A percentile compares a stretch with the other conserved stretches of the same genome.
These are phyloP conservation scores for Drosophila merina DNA, from an alignment of 2,888 invertebrate genomes.

Conservation along the genomic window DNA sequence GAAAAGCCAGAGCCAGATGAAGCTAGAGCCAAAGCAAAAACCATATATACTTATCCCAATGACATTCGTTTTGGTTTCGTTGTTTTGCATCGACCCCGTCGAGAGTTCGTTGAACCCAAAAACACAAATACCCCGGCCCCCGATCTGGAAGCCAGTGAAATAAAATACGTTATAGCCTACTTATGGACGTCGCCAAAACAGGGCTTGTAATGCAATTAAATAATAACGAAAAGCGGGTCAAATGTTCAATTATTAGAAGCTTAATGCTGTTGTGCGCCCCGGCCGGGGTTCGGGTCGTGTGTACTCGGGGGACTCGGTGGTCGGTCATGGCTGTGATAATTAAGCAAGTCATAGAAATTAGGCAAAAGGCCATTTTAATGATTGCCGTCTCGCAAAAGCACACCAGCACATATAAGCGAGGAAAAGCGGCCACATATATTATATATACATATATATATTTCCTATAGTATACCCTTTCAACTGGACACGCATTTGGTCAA, in stretches of 20 bases:
- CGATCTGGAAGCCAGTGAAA: conserved; percentile 8
- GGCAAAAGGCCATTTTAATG: conserved; percentile 79
- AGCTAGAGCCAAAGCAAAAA: conserved; percentile 16
- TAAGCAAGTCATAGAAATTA: conserved; percentile 80
- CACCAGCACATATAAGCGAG: conserved; percentile 24
- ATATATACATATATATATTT: not conserved
- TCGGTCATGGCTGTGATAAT: conserved; percentile 67
- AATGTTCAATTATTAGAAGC: conserved; percentile 79
- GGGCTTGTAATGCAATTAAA: conserved; percentile 66
- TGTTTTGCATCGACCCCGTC: conserved; percentile 14
- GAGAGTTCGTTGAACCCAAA: conserved; percentile 49
- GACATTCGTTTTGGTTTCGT: conserved; percentile 22
- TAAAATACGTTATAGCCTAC: conserved; percentile 56
- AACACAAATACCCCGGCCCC: conserved; percentile 6
- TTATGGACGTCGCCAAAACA: conserved; percentile 40
- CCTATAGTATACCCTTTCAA: conserved; percentile 58
- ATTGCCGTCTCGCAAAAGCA: conserved; percentile 67
- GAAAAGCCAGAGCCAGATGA: conserved; percentile 4
- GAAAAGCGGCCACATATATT: conserved; percentile 17
- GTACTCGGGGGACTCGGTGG: conserved; percentile 42
- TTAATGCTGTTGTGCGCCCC: conserved; percentile 59
- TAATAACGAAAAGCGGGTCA: conserved; percentile 68
- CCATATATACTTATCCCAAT: conserved; percentile 37
- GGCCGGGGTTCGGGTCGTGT: conserved; percentile 28
- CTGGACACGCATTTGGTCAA: conserved; percentile 34